phyloP scores from a whole-genome alignment of 2,797 vertebrate species.

The Buceros bicornis region DNA sequence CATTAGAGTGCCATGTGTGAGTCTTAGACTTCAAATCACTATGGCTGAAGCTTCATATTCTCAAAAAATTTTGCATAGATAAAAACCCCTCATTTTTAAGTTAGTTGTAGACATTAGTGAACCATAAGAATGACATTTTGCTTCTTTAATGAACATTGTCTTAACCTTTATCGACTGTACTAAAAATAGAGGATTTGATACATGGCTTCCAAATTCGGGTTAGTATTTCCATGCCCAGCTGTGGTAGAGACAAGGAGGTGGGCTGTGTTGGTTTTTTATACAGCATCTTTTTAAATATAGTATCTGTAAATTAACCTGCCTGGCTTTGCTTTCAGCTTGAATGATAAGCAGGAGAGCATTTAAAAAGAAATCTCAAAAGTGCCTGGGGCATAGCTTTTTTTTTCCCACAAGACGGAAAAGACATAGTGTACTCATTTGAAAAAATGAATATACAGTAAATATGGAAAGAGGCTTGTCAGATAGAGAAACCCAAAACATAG shows the following conservation, averaged over 20 bases:
- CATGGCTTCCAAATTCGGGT: background rate
- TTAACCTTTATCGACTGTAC: background rate
- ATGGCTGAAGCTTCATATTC: background rate
- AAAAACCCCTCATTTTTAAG: background rate
- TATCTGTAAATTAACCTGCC: background rate
- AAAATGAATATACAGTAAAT: constrained; percentile 11
- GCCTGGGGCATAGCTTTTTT: constrained; percentile 20
- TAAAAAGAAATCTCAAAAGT: background rate
- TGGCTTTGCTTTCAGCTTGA: constrained; percentile 2
- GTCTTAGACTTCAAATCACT: background rate
- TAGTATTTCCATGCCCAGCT: background rate
- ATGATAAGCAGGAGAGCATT: background rate
- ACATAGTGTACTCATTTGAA: background rate
- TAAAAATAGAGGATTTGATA: background rate
- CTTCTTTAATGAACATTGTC: background rate
- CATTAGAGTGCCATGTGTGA: background rate
- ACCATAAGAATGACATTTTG: background rate
- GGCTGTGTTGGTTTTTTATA: background rate
- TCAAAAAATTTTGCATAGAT: background rate
- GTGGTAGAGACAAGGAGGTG: background rate
- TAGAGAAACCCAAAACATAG: background rate
- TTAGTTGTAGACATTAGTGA: background rate
- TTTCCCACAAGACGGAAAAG: background rate
- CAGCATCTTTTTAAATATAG: background rate
- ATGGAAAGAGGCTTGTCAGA: background rate